phyloP scores from a whole-genome alignment of 1,140 invertebrate species.

The Bombus breviceps region DNA sequence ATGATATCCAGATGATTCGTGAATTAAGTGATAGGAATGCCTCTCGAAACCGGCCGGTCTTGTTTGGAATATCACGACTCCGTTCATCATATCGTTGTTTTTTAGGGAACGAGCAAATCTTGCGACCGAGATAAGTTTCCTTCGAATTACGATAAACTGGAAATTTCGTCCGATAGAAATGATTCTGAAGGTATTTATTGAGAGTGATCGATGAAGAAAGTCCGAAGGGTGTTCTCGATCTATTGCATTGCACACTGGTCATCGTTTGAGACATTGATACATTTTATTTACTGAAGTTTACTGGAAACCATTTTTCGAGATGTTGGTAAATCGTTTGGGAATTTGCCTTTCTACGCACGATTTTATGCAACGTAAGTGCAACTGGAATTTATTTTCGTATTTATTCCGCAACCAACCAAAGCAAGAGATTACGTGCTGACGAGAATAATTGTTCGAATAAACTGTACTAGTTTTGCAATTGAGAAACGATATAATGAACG shows the following conservation, averaged over 20 bases:
- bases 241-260: neutral
- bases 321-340: constrained; percentile 26
- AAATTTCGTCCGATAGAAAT: neutral
- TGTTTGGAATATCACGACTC: neutral
- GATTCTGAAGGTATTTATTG: neutral
- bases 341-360: constrained; percentile 10
- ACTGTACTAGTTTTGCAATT: constrained; percentile 49
- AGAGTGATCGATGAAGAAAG: neutral
- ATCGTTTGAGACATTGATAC: neutral
- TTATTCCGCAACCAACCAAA: constrained; percentile 1
- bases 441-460: neutral
- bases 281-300: neutral
- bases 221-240: neutral
- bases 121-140: neutral
- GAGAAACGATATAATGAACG: neutral
- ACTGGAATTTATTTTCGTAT: constrained; percentile 38
- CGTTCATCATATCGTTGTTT: constrained; percentile 14
- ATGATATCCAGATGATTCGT: constrained; percentile 61
- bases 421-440: constrained; percentile 7
- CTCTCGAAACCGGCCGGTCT: constrained; percentile 38
- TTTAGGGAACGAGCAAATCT: neutral
- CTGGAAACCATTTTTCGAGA: neutral
- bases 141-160: neutral
- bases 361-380: constrained; percentile 36
- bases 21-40: constrained; percentile 45